These are phyloP conservation scores for Chrysemys picta DNA, from an alignment of 2,113 vertebrate genomes.

Conservation along the genomic window DNA sequence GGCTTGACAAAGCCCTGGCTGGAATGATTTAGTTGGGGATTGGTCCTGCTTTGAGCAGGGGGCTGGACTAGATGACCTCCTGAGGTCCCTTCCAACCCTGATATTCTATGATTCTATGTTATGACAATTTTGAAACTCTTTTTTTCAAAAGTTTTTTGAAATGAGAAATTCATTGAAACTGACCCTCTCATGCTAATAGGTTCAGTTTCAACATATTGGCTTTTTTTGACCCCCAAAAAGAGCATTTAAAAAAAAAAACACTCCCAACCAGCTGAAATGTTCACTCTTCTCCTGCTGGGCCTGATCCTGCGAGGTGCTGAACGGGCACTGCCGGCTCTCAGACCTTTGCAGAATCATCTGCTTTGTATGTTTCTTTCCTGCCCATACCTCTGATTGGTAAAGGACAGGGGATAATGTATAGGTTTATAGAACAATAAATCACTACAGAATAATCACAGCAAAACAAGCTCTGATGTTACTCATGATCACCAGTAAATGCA, in stretches of 20 bases:
- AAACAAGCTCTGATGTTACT: neutral
- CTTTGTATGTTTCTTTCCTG: neutral
- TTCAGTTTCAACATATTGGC: neutral
- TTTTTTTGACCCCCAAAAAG: neutral
- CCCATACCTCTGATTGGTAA: neutral
- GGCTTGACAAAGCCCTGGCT: no score
- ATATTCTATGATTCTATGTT: no score
- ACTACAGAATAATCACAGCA: neutral
- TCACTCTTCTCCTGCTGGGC: neutral
- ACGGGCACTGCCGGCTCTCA: neutral
- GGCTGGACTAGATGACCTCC: no score
- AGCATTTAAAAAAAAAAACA: neutral
- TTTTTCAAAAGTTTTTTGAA: neutral
- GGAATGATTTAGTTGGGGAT: no score
- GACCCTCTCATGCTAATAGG: neutral
- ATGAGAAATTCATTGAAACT: neutral
- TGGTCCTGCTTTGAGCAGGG: no score
- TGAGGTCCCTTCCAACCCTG: no score
- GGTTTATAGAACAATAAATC: neutral
- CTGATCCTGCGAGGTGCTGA: neutral
- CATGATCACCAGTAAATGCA: neutral
- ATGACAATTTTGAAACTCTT: neutral
- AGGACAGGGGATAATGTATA: fast-evolving
- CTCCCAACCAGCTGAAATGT: neutral
- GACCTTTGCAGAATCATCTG: neutral